phyloP scores from a whole-genome alignment of 2,797 vertebrate species.

The Avahi laniger region DNA sequence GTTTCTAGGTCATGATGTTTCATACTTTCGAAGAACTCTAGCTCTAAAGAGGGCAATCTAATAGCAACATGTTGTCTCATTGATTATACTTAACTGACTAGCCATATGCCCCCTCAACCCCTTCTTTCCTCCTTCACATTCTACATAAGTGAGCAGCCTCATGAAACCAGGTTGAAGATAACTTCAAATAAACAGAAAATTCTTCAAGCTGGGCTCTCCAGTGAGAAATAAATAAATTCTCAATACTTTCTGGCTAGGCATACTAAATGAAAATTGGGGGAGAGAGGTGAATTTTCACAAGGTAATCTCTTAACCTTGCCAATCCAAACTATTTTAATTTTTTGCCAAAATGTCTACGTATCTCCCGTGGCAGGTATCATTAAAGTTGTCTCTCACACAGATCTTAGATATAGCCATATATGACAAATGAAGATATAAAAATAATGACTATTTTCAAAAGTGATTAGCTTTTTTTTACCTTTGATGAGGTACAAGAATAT shows the following conservation, averaged over 20 bases:
- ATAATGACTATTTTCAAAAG: constrained; percentile 18
- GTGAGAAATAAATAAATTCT: constrained; percentile 1
- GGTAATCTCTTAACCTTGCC: constrained; percentile 1
- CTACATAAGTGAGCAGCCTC: not conserved
- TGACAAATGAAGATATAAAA: constrained; percentile 37
- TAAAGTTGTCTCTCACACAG: constrained; percentile 6
- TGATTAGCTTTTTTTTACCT: constrained; percentile 81
- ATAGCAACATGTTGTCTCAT: not conserved
- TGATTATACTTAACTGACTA: not conserved
- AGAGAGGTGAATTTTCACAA: not conserved
- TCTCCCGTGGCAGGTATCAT: not conserved
- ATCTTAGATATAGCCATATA: not conserved
- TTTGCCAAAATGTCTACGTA: not conserved
- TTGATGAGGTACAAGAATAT: constrained; percentile 91
- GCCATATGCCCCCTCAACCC: not conserved
- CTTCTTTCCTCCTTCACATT: not conserved
- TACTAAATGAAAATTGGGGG: constrained; percentile 20
- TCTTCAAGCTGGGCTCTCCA: not conserved
- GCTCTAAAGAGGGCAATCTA: not conserved
- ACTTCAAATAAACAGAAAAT: not conserved
- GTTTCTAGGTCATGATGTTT: not conserved
- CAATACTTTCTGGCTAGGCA: not conserved
- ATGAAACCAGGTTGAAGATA: not conserved
- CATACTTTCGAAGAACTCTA: not conserved
- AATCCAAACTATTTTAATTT: not conserved